phyloP scores from a whole-genome alignment of 37 sponge, comb jelly and placozoan species.

The Bolinopsis microptera region DNA sequence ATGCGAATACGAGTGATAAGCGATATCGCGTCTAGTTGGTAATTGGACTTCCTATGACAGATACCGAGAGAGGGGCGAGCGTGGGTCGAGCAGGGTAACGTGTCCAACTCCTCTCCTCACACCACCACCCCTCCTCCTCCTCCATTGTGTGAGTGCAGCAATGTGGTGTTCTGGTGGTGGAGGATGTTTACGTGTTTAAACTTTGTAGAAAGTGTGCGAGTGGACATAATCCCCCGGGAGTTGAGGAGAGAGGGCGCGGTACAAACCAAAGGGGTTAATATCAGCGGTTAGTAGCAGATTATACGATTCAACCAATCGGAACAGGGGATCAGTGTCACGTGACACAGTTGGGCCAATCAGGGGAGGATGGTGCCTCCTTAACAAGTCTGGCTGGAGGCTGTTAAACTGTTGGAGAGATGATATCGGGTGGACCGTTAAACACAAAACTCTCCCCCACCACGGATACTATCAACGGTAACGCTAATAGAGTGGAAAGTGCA shows the following conservation, averaged over 20 bases:
- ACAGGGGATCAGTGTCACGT: neutral
- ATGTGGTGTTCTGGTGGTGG: no score
- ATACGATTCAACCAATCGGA: neutral
- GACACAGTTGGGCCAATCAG: neutral
- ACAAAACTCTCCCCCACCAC: neutral
- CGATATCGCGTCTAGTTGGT: neutral
- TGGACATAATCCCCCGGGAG: neutral
- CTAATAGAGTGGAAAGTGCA: neutral
- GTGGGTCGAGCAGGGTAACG: neutral
- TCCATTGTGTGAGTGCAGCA: neutral
- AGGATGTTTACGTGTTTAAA: neutral
- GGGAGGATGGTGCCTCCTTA: neutral
- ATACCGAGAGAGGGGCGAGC: neutral
- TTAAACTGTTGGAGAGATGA: neutral
- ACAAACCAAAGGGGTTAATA: neutral
- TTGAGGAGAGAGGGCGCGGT: neutral
- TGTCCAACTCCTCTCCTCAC: no score
- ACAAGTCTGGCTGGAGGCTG: neutral
- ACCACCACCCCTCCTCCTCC: neutral
- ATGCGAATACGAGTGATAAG: neutral
- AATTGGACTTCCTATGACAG: neutral
- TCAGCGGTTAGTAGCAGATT: no score
- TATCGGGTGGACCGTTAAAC: neutral
- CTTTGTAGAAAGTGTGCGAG: neutral
- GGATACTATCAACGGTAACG: neutral